Conservation (phyloP, 2,113 vertebrate genomes). For the Dinomys branickii region DNA sequence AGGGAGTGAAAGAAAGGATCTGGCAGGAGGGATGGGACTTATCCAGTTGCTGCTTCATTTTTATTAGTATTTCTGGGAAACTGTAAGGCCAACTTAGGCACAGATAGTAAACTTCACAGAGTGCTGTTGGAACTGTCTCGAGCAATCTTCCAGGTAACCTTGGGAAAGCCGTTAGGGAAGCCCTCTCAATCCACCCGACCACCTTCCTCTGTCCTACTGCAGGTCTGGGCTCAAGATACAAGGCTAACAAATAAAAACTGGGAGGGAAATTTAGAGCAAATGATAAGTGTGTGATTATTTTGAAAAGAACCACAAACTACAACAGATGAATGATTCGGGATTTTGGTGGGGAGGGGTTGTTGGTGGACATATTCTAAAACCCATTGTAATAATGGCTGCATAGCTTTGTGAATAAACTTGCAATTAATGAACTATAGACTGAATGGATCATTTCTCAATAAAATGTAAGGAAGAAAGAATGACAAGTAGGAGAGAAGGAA, state of each 20-base stretch:
- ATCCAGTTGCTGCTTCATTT: background rate
- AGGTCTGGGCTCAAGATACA: background rate
- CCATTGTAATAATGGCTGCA: background rate
- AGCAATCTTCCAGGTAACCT: background rate
- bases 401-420: background rate
- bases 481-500: background rate
- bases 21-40: background rate
- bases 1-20: background rate
- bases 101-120: background rate
- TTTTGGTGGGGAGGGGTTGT: background rate
- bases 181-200: fast-evolving
- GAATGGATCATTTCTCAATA: conserved; percentile 20
- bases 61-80: background rate
- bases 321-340: background rate
- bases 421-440: background rate
- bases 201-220: background rate
- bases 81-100: background rate
- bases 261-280: background rate
- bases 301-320: conserved; percentile 2
- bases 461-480: background rate
- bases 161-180: background rate
- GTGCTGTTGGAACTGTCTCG: background rate
- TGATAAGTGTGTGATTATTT: background rate
- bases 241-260: background rate
- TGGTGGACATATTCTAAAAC: background rate